Base-by-base conservation (phyloP, 1,140 invertebrate species). In the Drosophila sp. region DNA sequence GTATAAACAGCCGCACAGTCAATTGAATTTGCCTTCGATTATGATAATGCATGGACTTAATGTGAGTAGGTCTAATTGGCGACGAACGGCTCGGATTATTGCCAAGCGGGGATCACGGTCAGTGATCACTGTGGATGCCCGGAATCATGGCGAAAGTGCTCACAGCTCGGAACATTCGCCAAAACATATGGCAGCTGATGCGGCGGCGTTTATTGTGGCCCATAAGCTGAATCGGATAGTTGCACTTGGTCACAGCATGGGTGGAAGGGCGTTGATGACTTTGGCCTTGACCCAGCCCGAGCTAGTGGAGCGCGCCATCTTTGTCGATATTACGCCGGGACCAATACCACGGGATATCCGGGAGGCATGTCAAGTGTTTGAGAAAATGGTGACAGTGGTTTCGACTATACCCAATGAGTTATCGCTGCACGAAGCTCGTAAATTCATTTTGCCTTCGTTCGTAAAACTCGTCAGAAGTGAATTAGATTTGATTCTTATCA, bases 101-200 rank as follows among this genome's bases (percentile, higher is more conserved):
- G 46, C 57, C 5, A 50, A 62, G 2, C 8, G 14, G 0, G 75
- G 71, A 0, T 27, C 45, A 7, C 71, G 78, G 0, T 25, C 29
- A 25, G 94, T 98, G 0, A 94, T 97, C 51, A 93, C 95, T 2
- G 92, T 97, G 25, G 97, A 98, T 93, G 94, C 95, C 1, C 94
- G 97, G 80, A 98, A 98, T 92, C 97, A 98, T 92, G 97, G 97
- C 0, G 95, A 96, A 36, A 98, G 97, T 86, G 95, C 95, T 1
- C 97, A 97, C 80, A 92, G 94, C 7, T 71, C 92, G 1, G 92
- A 95, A 0, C 95, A 97, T 91, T 94, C 93, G 14, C 98, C 97
- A 90, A 80, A 92, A 6, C 92, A 94, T 9, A 94, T 98, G 93
- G 94, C 94, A 1, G 93, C 94, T 69, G 97, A 98, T 92, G 41